phyloP scores from a whole-genome alignment of 2,797 vertebrate genomes.

The Labroides dimidiatus region DNA sequence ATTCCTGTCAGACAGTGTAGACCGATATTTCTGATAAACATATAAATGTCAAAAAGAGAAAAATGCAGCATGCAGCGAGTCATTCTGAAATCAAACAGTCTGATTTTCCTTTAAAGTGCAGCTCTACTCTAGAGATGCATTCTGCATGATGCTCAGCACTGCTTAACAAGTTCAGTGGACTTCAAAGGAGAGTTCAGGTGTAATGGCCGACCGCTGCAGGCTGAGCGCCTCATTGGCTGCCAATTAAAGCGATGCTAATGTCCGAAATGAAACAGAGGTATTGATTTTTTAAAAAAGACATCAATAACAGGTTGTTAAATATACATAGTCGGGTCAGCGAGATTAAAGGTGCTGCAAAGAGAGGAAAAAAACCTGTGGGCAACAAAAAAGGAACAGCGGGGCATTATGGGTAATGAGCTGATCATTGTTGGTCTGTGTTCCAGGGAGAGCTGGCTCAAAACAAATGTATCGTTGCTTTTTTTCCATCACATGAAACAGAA shows the following conservation, averaged over 20 bases:
- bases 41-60: too few relatives aligned
- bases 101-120: background rate
- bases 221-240: slow-evolving; percentile 23
- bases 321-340: slow-evolving; percentile 17
- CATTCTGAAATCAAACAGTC: background rate
- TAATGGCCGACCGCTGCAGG: slow-evolving; percentile 39
- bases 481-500: background rate
- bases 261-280: slow-evolving; percentile 42
- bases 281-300: slow-evolving; percentile 41
- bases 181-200: slow-evolving; percentile 42
- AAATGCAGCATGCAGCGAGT: background rate
- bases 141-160: slow-evolving; percentile 7
- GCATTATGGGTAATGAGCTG: slow-evolving; percentile 9
- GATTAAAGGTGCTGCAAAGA: slow-evolving; percentile 38
- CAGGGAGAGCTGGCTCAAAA: background rate
- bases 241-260: slow-evolving; percentile 45
- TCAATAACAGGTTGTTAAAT: slow-evolving; percentile 31
- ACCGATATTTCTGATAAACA: too few relatives aligned
- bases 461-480: background rate
- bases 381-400: background rate
- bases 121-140: slow-evolving; percentile 2
- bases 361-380: background rate
- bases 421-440: background rate
- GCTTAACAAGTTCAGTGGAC: slow-evolving; percentile 14
- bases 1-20: too few relatives aligned